A percentile compares a stretch with the other conserved stretches of the same genome.
Evolutionary conservation across 2,113 vertebrate genomes (phyloP).

Genomic region (Barnardius zonarius): DNA sequence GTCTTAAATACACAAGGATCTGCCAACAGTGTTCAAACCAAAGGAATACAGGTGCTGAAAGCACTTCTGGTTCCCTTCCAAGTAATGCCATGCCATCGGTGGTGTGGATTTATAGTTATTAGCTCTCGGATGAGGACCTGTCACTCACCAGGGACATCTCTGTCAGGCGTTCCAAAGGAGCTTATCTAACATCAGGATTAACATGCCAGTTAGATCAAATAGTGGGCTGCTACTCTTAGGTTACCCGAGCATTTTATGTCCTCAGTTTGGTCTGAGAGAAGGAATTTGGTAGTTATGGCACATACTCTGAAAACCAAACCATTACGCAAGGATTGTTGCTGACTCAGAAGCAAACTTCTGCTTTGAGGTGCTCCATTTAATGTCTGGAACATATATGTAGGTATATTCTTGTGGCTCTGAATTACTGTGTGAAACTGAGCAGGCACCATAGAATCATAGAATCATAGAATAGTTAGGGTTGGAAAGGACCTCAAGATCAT

Average conservation of each 20-base stretch:
- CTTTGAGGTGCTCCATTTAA: not conserved
- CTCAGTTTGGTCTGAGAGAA: not conserved
- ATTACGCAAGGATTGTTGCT: accelerated
- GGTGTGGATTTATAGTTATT: not conserved
- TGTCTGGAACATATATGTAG: not conserved
- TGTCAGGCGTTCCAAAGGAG: not conserved
- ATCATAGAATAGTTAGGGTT: no score
- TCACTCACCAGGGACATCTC: not conserved
- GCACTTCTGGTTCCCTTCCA: not conserved
- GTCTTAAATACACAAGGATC: not conserved
- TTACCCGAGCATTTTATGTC: not conserved
- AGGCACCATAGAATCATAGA: no score
- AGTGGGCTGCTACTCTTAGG: not conserved
- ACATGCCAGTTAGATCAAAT: not conserved
- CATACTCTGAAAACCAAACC: not conserved
- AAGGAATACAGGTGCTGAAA: not conserved
- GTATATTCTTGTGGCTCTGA: not conserved
- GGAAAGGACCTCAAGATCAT: no score
- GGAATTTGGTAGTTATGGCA: not conserved
- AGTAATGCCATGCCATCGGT: accelerated
- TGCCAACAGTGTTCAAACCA: not conserved
- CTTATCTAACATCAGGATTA: not conserved
- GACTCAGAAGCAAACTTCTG: not conserved
- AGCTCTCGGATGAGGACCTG: not conserved
- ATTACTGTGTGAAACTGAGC: not conserved